Conservation (phyloP, 1,140 invertebrate genomes). For the Berghia stephanieae region DNA sequence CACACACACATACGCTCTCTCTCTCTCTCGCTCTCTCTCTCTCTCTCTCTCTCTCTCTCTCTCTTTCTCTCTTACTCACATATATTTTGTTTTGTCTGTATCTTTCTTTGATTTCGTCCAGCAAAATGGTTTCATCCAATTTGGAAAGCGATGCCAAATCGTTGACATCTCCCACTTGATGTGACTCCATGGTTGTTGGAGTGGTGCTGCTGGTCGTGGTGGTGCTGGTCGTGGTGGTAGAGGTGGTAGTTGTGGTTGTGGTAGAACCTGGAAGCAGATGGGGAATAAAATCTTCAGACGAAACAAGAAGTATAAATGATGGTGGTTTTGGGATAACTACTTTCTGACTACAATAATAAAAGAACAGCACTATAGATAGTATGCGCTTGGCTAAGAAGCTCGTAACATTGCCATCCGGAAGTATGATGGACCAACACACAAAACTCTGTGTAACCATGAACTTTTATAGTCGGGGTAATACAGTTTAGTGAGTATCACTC, state of each 20-base stretch:
- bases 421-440: no score
- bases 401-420: no score
- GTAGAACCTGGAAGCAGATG: no score
- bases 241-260: not conserved
- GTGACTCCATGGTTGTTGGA: slow-evolving; percentile 35
- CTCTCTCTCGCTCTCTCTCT: no score
- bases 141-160: slow-evolving; percentile 62
- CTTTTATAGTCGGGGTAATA: no score
- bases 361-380: no score
- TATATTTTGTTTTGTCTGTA: slow-evolving; percentile 62
- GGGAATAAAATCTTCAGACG: not conserved
- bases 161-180: slow-evolving; percentile 50
- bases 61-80: slow-evolving; percentile 50
- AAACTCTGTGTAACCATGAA: no score
- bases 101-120: slow-evolving; percentile 59
- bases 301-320: not conserved
- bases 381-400: no score
- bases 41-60: not conserved
- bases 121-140: slow-evolving; percentile 59
- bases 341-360: not conserved
- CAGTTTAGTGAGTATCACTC: no score
- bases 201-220: no score
- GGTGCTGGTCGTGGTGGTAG: not conserved
- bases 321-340: not conserved
- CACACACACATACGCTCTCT: no score